Evolutionary conservation across 2,888 invertebrate genomes (phyloP).

Genomic region (Anthoptus insignis): DNA sequence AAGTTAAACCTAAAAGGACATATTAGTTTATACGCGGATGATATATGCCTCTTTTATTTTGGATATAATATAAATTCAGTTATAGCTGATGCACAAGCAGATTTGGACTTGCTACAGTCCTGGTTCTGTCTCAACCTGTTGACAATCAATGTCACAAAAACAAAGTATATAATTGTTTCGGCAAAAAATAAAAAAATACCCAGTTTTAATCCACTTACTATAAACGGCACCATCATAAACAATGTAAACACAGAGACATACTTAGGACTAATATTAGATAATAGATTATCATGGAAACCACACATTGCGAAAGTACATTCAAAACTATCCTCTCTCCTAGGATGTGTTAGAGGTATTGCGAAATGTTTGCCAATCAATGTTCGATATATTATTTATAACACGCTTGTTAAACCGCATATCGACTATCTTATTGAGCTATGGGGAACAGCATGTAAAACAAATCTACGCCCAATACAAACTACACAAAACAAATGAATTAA

Average conservation of each 20-base stretch:
- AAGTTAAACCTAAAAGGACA: neutral
- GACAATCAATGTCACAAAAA: neutral
- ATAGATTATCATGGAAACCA: constrained; percentile 4
- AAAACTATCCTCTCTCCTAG: neutral
- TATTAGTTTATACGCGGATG: neutral
- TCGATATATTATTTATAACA: neutral
- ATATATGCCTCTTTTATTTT: constrained; percentile 5
- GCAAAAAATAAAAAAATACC: constrained; percentile 5
- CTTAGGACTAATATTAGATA: neutral
- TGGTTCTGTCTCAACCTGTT: neutral
- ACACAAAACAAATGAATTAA: constrained; percentile 3
- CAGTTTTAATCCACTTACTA: neutral
- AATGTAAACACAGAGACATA: constrained; percentile 1
- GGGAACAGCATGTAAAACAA: constrained; percentile 3
- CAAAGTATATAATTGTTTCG: neutral
- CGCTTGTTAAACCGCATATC: neutral
- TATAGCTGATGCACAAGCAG: neutral
- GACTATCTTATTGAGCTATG: neutral
- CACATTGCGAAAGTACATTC: neutral
- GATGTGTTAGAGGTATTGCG: neutral
- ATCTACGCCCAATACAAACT: neutral
- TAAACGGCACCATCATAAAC: neutral
- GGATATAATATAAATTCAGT: neutral
- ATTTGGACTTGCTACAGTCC: neutral
- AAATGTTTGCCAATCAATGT: neutral